Conservation (phyloP, 2,888 invertebrate species). For the Aricia artaxerxes region DNA sequence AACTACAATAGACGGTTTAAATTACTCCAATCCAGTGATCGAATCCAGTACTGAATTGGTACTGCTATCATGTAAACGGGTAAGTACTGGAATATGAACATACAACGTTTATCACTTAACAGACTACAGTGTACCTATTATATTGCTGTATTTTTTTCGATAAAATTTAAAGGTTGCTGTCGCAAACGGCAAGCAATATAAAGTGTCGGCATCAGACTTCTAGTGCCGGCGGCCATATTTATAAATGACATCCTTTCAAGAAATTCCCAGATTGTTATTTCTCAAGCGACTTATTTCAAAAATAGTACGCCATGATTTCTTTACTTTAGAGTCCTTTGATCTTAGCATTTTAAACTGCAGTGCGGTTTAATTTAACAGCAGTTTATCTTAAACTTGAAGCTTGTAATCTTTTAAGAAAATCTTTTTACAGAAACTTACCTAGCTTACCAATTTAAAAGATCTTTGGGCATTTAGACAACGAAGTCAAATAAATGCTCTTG, state of each 20-base stretch:
- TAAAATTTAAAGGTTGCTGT: constrained; percentile 21
- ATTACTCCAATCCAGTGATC: too few species aligned
- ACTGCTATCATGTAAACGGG: too few species aligned
- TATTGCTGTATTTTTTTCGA: background rate
- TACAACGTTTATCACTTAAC: too few species aligned
- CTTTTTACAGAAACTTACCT: background rate
- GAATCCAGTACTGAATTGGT: too few species aligned
- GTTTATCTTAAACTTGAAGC: background rate
- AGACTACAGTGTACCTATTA: background rate
- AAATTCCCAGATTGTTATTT: constrained; percentile 26
- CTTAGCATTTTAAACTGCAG: constrained; percentile 3
- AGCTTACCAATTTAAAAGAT: background rate
- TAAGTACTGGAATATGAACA: too few species aligned
- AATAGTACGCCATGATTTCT: constrained; percentile 11
- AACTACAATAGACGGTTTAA: too few species aligned
- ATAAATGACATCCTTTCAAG: constrained; percentile 28
- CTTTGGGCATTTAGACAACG: background rate
- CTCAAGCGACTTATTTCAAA: constrained; percentile 12
- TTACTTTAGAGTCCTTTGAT: constrained; percentile 18
- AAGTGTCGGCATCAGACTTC: constrained; percentile 29
- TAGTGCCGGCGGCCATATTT: constrained; percentile 31
- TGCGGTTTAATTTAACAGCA: background rate
- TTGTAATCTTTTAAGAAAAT: background rate
- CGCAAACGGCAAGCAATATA: constrained; percentile 29
- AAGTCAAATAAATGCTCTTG: background rate